phyloP scores from a whole-genome alignment of 2,113 vertebrate genomes.

The Protobothrops flavoviridis region DNA sequence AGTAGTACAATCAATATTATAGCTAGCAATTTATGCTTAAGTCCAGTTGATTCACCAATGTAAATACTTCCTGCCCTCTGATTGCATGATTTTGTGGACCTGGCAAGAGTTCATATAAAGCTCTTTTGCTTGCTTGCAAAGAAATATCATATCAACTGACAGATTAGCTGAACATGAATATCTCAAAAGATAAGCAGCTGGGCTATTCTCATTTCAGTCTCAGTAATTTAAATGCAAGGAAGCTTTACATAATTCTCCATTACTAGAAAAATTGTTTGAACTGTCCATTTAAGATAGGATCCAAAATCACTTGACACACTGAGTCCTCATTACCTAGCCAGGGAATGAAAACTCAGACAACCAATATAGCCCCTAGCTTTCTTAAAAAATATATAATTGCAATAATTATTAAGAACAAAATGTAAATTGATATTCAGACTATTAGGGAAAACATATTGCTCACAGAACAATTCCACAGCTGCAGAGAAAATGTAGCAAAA shows the following conservation, averaged over 20 bases:
- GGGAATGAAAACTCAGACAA: background rate
- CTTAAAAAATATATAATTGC: background rate
- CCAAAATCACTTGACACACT: background rate
- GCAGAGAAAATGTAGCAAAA: background rate
- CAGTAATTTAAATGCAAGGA: background rate
- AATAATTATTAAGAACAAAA: background rate
- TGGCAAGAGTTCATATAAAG: background rate
- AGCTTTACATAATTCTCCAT: background rate
- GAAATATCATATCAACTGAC: background rate
- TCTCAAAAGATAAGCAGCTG: background rate
- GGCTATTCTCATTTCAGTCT: background rate
- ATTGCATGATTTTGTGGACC: slow-evolving; percentile 1
- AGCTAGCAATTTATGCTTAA: background rate
- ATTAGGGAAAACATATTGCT: background rate
- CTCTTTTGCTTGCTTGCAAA: background rate
- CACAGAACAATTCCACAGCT: background rate
- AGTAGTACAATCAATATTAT: background rate
- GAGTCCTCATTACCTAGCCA: background rate
- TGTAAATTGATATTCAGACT: background rate
- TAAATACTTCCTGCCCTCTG: background rate
- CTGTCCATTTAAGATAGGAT: background rate
- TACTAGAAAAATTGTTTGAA: background rate
- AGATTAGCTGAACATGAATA: background rate
- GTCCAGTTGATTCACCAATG: background rate
- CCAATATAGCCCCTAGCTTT: background rate